A percentile compares a stretch with the other conserved stretches of the same genome.
Evolutionary conservation across 2,797 vertebrate species (phyloP).

Genomic region (Argya squamiceps): DNA sequence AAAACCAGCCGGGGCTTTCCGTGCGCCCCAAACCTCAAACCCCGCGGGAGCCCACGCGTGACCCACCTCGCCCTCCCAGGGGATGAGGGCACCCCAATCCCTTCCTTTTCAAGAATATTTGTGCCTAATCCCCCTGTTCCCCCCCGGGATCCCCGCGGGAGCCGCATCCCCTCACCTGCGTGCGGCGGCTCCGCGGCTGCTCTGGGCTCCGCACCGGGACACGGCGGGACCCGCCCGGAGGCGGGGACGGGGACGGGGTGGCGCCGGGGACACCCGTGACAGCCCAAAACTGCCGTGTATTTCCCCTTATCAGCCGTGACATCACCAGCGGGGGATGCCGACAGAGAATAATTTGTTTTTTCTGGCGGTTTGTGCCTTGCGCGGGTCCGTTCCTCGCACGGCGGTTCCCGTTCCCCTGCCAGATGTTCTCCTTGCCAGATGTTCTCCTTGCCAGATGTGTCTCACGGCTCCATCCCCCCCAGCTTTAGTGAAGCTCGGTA

Average conservation of each 20-base stretch:
- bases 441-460: neutral
- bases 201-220: neutral
- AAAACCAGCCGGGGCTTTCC: rapidly evolving
- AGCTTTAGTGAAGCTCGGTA: rapidly evolving
- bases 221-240: neutral
- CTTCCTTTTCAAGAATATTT: rapidly evolving
- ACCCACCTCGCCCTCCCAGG: neutral
- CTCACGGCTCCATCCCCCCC: neutral
- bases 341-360: rapidly evolving
- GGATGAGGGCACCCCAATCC: rapidly evolving
- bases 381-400: rapidly evolving
- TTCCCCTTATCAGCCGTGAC: rapidly evolving
- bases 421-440: neutral
- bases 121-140: neutral
- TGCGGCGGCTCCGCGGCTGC: neutral
- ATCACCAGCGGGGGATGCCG: rapidly evolving
- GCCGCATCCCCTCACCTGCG: neutral
- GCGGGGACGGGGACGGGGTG: neutral
- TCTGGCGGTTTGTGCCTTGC: rapidly evolving
- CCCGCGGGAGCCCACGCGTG: neutral
- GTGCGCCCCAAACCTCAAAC: neutral
- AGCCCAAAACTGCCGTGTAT: rapidly evolving
- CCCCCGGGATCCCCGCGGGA: neutral
- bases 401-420: neutral
- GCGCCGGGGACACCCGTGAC: neutral